phyloP scores from a whole-genome alignment of 2,797 vertebrate species.

The Hydrolagus colliei region DNA sequence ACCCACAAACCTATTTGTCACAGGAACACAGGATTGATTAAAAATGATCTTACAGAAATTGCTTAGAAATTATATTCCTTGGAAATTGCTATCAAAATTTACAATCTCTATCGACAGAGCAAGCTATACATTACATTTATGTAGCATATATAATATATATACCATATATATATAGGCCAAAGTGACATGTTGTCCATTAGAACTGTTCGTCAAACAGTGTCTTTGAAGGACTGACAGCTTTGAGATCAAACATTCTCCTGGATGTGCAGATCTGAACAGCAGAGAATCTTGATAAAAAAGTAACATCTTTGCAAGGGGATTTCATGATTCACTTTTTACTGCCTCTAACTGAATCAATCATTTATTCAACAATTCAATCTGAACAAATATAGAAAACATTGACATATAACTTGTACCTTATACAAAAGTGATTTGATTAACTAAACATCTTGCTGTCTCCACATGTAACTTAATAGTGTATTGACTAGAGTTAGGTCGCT shows the following conservation, averaged over 20 bases:
- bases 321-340: neutral
- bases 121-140: neutral
- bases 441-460: neutral
- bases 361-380: constrained; percentile 3
- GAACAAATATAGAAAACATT: neutral
- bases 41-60: too few species aligned
- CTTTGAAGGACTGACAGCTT: neutral
- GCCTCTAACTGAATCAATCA: neutral
- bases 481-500: neutral
- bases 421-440: neutral
- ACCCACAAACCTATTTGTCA: too few species aligned
- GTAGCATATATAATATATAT: too few species aligned
- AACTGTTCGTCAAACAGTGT: neutral
- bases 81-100: too few species aligned
- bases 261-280: neutral
- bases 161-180: neutral
- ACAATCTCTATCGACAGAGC: neutral
- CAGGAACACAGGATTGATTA: too few species aligned
- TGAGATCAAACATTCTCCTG: neutral
- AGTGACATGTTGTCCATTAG: neutral
- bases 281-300: neutral
- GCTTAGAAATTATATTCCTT: too few species aligned
- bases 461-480: neutral
- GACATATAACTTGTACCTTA: neutral
- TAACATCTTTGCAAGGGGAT: neutral